Evolutionary conservation across 2,113 vertebrate species (phyloP).

Genomic region (Aegithalos caudatus): DNA sequence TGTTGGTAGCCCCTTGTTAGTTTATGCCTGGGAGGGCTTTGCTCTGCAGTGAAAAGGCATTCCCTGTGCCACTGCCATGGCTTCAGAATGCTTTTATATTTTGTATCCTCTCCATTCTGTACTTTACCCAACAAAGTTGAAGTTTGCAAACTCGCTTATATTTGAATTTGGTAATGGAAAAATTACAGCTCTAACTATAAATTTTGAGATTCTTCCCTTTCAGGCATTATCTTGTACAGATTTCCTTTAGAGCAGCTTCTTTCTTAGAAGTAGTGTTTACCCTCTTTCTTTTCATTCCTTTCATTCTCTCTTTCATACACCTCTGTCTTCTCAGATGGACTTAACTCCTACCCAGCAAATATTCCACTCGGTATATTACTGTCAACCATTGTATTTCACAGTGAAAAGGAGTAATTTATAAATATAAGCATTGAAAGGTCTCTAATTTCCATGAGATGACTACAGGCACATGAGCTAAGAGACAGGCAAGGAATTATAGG

Average conservation of each 20-base stretch:
- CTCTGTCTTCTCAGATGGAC: conserved; percentile 40
- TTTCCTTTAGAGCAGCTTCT: conserved; percentile 38
- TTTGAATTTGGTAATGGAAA: background rate
- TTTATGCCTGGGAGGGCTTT: background rate
- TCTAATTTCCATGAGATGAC: conserved; percentile 8
- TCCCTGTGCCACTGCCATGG: background rate
- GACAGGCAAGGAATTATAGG: background rate
- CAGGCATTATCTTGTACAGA: conserved; percentile 11
- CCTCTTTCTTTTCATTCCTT: background rate
- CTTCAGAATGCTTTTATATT: background rate
- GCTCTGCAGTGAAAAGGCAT: background rate
- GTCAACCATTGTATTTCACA: background rate
- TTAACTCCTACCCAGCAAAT: conserved; percentile 38
- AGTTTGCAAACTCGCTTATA: background rate
- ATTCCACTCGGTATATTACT: background rate
- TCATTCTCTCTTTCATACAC: background rate
- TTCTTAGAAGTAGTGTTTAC: background rate
- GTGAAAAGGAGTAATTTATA: conserved; percentile 30
- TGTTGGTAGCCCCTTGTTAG: background rate
- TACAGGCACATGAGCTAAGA: conserved; percentile 13
- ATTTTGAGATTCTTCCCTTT: conserved; percentile 35
- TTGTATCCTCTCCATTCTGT: background rate
- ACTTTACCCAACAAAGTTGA: background rate
- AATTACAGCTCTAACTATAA: background rate
- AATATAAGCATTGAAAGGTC: conserved; percentile 20